Evolutionary conservation across 2,888 invertebrate species (phyloP), one percentile per base, ranked within the genome.

Genomic region (Lasioglossum marginatum): DNA sequence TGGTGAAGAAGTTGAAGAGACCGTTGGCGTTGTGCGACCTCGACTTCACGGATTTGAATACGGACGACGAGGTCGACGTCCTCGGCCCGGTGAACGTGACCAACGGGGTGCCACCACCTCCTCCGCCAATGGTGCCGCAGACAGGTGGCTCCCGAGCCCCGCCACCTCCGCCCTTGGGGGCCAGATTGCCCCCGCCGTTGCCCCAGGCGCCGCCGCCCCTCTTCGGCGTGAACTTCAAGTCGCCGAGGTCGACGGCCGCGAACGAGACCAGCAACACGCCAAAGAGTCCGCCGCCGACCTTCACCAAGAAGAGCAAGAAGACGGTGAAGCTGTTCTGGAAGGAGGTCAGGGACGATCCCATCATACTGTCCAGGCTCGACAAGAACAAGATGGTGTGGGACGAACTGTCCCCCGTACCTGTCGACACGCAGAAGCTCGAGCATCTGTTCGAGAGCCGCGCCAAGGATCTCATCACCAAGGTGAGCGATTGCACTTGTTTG

Each of bases 251-350:
- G 14, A 70, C 85, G 43, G 60, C 83, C 68, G 57, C 85, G 6
- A 85, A 34, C 48, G 88, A 91, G 52, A 80, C 77, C 78, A 77
- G 90, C 48, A 88, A 91, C 68, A 95, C 91, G 77, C 92, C 93
- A 82, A 94, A 93, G 91, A 94, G 94, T 86, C 93, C 94, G 75
- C 91, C 92, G 16, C 89, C 93, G 87, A 79, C 94, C 92, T 89
- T 88, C 88, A 78, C 97, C 66, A 97, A 97, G 94, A 98, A 98
- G 94, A 98, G 97, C 94, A 99, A 99, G 95, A 99, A 99, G 95
- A 99, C 99, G 40, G 98, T 99, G 23, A 99, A 99, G 95, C 96
- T 99, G 77, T 99, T 99, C 95, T 99, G 99, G 99, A 98, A 98
- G 94, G 99, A 99, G 95, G 98, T 98, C 12, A 97, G 98, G 90